A percentile compares a stretch with the other conserved stretches of the same genome.
These are phyloP conservation scores for Ovibos moschatus DNA, from an alignment of 2,113 vertebrate genomes.

Conservation along the genomic window DNA sequence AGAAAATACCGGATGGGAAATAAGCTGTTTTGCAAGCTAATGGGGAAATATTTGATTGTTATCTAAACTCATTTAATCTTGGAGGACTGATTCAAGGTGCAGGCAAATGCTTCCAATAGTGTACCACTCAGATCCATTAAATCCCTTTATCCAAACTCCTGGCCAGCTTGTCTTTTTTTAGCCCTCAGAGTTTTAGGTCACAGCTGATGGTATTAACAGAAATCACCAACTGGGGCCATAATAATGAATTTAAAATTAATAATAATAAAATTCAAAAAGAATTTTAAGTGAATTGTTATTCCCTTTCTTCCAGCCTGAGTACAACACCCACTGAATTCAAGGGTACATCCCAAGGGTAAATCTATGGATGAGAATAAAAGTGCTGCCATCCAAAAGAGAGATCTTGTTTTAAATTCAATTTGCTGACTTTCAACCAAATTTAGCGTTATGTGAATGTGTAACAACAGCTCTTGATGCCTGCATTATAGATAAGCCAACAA, in stretches of 20 bases:
- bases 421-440: slow-evolving; percentile 12
- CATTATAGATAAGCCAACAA: slow-evolving; percentile 22
- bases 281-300: not conserved
- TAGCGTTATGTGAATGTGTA: not conserved
- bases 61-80: not conserved
- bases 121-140: not conserved
- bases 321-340: not conserved
- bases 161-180: not conserved
- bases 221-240: not conserved
- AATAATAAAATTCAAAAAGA: not conserved
- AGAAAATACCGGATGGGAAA: not conserved
- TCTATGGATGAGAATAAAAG: not conserved
- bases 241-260: not conserved
- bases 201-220: not conserved
- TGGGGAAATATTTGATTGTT: not conserved
- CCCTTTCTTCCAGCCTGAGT: not conserved
- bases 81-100: not conserved
- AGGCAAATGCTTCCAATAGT: not conserved
- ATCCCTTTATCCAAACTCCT: not conserved
- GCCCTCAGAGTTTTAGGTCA: slow-evolving; percentile 8
- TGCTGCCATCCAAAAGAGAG: not conserved
- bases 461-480: not conserved
- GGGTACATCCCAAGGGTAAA: not conserved
- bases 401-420: slow-evolving; percentile 24
- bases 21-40: not conserved